Evolutionary conservation across 2,113 vertebrate genomes (phyloP).

Genomic region (Atrichornis clamosus): DNA sequence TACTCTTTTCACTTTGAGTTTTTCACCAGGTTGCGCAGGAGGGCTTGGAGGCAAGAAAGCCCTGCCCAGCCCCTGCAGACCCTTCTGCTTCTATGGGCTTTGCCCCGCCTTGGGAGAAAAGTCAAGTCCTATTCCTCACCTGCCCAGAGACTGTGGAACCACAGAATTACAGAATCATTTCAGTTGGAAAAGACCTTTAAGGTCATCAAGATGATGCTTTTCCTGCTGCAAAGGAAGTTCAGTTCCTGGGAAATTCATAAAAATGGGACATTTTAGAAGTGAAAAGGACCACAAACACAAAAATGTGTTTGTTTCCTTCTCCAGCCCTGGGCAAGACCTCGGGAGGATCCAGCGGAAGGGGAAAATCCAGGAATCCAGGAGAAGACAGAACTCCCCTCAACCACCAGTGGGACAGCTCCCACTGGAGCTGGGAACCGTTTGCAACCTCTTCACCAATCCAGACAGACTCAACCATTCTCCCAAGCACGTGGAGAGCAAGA

Average conservation of each 20-base stretch:
- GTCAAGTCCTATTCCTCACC: neutral
- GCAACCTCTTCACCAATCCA: neutral
- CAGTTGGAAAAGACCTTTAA: neutral
- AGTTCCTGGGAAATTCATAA: neutral
- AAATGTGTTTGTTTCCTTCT: neutral
- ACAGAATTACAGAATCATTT: neutral
- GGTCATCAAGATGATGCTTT: neutral
- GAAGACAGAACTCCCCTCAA: neutral
- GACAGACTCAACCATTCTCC: neutral
- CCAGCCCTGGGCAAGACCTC: neutral
- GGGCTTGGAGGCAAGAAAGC: neutral
- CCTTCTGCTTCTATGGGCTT: neutral
- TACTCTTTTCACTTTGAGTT: neutral
- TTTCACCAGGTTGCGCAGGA: neutral
- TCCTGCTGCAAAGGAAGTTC: neutral
- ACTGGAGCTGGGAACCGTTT: accelerated
- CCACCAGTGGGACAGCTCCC: accelerated
- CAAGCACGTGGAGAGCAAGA: neutral
- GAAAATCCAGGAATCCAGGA: neutral
- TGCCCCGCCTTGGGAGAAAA: neutral
- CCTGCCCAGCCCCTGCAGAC: neutral
- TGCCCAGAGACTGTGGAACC: neutral
- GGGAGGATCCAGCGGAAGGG: neutral
- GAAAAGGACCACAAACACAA: neutral
- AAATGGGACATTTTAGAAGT: neutral